These are phyloP conservation scores for Craseonycteris thonglongyai DNA, from an alignment of 2,113 vertebrate genomes.

Conservation along the genomic window DNA sequence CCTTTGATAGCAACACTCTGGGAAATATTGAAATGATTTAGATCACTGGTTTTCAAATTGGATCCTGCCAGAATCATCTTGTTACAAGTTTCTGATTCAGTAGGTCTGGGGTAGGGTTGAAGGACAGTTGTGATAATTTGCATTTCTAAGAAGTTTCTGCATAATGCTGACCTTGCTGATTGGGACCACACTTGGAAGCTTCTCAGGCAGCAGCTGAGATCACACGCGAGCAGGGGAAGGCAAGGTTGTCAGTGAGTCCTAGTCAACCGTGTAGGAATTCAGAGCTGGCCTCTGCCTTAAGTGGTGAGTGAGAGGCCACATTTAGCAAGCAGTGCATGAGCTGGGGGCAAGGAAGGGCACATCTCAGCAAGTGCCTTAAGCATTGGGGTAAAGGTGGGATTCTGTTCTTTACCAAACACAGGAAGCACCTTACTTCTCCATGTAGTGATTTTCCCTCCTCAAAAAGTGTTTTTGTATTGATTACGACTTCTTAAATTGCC, in stretches of 20 bases:
- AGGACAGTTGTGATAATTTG: not conserved
- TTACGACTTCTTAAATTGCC: not conserved
- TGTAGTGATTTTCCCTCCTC: not conserved
- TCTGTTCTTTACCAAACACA: not conserved
- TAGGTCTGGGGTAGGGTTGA: not conserved
- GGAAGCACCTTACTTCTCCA: not conserved
- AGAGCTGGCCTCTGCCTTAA: not conserved
- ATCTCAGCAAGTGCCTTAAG: not conserved
- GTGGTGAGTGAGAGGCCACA: not conserved
- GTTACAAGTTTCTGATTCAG: not conserved
- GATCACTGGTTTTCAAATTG: not conserved
- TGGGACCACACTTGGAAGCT: not conserved
- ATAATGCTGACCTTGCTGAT: not conserved
- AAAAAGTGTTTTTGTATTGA: not conserved
- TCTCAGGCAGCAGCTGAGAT: not conserved
- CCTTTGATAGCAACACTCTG: not conserved
- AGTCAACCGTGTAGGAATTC: not conserved
- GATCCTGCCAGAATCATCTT: not conserved
- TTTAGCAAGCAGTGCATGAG: not conserved
- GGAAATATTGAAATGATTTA: not conserved
- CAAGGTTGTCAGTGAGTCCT: not conserved
- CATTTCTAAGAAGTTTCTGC: not conserved
- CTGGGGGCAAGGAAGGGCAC: not conserved
- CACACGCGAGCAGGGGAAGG: not conserved
- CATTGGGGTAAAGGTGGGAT: not conserved